These are phyloP conservation scores for Thalassoma bifasciatum DNA, from an alignment of 2,113 vertebrate genomes.

Conservation along the genomic window DNA sequence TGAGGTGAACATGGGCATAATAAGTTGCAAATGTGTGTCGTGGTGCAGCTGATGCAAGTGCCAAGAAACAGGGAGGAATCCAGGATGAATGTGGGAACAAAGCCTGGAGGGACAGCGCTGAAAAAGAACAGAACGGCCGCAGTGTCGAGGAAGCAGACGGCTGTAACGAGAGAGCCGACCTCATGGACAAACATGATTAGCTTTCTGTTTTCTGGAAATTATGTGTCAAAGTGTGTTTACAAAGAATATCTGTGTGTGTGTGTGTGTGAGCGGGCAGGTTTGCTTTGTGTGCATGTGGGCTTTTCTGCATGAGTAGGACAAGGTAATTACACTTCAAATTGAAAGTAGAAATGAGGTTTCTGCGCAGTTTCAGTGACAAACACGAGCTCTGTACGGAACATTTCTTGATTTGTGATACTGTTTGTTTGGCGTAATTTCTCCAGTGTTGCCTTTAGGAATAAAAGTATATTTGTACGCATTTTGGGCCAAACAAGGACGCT, in stretches of 20 bases:
- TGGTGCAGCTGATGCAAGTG: conserved; percentile 67
- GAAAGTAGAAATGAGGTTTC: conserved; percentile 13
- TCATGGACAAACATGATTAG: conserved; percentile 48
- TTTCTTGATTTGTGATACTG: not conserved
- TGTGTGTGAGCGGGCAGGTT: not conserved
- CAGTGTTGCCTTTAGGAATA: not conserved
- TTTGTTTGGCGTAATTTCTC: not conserved
- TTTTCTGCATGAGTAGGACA: conserved; percentile 7
- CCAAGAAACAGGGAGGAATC: conserved; percentile 37
- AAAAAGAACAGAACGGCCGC: conserved; percentile 15
- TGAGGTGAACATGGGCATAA: conserved; percentile 42
- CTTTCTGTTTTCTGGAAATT: conserved; percentile 33
- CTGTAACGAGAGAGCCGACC: conserved; percentile 28
- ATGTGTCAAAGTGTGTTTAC: conserved; percentile 29
- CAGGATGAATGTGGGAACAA: conserved; percentile 28
- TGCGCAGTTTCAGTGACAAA: not conserved
- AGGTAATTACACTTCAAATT: conserved; percentile 20
- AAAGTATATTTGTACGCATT: not conserved
- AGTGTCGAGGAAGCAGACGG: conserved; percentile 23
- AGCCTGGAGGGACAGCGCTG: conserved; percentile 45
- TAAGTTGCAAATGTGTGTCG: conserved; percentile 60
- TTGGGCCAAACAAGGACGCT: not conserved
- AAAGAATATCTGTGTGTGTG: not conserved
- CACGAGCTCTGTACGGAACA: not conserved
- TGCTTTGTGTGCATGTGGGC: not conserved